Percentiles rank a stretch among this genome's conserved stretches.
Evolutionary conservation across 2,797 vertebrate genomes (phyloP).

Genomic region (Myotis myotis): DNA sequence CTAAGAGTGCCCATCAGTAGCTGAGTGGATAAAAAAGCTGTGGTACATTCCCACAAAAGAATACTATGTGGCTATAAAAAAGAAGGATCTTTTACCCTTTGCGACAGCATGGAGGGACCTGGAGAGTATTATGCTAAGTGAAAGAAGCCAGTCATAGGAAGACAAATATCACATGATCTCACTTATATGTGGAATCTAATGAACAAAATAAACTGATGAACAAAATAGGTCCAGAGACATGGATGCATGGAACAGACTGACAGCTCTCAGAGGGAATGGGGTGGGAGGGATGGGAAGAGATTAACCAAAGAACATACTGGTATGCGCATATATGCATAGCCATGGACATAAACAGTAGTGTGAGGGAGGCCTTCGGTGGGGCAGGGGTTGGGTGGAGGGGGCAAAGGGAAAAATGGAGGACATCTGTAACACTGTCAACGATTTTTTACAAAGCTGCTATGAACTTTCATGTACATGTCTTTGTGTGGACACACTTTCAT

Average conservation of each 20-base stretch:
- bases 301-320: neutral
- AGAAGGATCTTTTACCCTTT: neutral
- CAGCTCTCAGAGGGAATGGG: neutral
- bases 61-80: neutral
- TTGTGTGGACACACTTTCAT: neutral
- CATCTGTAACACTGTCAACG: neutral
- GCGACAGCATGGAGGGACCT: neutral
- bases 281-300: neutral
- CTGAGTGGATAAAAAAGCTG: neutral
- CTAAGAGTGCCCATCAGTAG: neutral
- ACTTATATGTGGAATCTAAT: neutral
- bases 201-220: neutral
- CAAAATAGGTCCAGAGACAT: neutral
- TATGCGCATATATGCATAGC: neutral
- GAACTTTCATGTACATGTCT: neutral
- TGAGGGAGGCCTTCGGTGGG: neutral
- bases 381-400: neutral
- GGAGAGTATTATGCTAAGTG: neutral
- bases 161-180: neutral
- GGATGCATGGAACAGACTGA: neutral
- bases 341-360: neutral
- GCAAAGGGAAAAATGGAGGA: neutral
- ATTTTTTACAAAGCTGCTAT: neutral
- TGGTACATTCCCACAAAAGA: neutral
- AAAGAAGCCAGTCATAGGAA: neutral